A percentile compares a stretch with the other conserved stretches of the same genome.
phyloP scores from a whole-genome alignment of 2,797 vertebrate genomes.

The Rhinoraja longicauda region DNA sequence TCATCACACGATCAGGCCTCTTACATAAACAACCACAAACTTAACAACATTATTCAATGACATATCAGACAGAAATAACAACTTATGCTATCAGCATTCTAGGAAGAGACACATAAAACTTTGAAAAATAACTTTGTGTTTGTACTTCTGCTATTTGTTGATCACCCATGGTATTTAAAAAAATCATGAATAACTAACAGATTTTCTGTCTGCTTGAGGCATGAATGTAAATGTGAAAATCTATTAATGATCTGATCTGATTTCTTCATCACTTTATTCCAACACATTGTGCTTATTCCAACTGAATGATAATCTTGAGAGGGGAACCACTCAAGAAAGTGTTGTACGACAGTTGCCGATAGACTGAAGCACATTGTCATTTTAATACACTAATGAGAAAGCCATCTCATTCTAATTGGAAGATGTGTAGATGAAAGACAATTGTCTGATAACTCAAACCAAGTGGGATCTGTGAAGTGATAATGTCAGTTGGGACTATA shows the following conservation, averaged over 20 bases:
- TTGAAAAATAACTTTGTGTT: background rate
- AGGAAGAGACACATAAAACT: background rate
- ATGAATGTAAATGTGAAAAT: background rate
- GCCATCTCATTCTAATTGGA: background rate
- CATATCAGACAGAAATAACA: background rate
- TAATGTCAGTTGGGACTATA: background rate
- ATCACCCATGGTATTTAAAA: background rate
- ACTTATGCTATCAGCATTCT: background rate
- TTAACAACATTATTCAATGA: no score
- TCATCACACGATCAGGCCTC: no score
- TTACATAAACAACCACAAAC: no score
- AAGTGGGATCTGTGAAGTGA: background rate
- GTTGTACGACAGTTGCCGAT: background rate
- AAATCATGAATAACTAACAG: background rate
- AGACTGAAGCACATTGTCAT: background rate
- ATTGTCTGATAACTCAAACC: background rate
- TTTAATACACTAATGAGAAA: background rate
- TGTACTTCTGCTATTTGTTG: background rate
- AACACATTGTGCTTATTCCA: background rate
- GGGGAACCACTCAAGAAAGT: background rate
- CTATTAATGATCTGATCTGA: background rate
- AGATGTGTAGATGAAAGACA: background rate
- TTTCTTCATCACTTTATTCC: background rate
- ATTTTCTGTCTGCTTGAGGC: background rate
- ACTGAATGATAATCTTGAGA: background rate